These are phyloP conservation scores for Cyphomyrus discorhynchus DNA, from an alignment of 2,113 vertebrate genomes.

Conservation along the genomic window DNA sequence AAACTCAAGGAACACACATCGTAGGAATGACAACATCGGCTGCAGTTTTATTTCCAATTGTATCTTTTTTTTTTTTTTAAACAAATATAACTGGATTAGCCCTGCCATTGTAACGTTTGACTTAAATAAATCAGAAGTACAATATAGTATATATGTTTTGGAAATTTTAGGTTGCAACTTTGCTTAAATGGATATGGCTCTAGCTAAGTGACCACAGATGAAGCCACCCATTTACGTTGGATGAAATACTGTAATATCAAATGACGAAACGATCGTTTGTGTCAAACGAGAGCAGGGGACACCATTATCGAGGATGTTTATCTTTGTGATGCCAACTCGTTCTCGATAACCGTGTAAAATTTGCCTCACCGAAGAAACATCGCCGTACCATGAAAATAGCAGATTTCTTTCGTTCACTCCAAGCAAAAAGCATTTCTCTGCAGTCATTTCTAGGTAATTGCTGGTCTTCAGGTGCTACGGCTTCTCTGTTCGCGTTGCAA, in stretches of 20 bases:
- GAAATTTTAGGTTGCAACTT: background rate
- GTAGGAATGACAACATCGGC: background rate
- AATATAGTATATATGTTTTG: background rate
- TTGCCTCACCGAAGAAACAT: background rate
- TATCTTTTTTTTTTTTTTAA: background rate
- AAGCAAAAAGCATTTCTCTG: background rate
- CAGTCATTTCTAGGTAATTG: background rate
- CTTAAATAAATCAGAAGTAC: background rate
- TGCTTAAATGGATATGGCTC: background rate
- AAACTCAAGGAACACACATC: background rate
- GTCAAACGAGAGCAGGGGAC: background rate
- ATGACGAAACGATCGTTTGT: background rate
- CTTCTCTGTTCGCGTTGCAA: conserved; percentile 1
- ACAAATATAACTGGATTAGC: background rate
- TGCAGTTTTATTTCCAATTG: background rate
- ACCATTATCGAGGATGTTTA: conserved; percentile 18
- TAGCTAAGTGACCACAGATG: background rate
- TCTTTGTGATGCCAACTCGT: conserved; percentile 16
- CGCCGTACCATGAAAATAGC: background rate
- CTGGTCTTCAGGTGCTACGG: background rate
- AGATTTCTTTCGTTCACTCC: background rate
- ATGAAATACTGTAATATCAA: conserved; percentile 12
- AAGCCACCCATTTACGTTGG: conserved; percentile 1
- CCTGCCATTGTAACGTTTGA: background rate
- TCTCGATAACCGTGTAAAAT: conserved; percentile 4